Base-by-base conservation (phyloP, 2,113 vertebrate species). In the Nanorana parkeri region DNA sequence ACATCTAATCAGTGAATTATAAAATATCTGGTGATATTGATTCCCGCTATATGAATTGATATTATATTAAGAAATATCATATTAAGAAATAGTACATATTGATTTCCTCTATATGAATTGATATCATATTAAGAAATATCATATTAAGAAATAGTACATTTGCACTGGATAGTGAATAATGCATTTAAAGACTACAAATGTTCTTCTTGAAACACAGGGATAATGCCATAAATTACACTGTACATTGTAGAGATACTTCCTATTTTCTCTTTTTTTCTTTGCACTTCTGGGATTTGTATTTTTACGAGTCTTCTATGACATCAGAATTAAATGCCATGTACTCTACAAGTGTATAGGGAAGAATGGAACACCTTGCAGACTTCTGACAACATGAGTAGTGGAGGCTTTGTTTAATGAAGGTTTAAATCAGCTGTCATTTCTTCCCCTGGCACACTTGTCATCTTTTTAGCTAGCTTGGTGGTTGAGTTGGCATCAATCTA, bases 371-470 rank as follows among this genome's bases (percentile, higher is more conserved):
- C 47, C 60, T 32, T 74, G 41, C 68, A 79, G 23, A 15, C 20
- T 28, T 55, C 68, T 68, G 60, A 66, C 60, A 81, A 28, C 54
- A 74, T 64, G 23, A 65, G 60, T 41, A 17, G 68, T 65, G 60
- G 23, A 74, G 23, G 55, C 69, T 56, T 81, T 81, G 41, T 55
- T 74, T 74, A 73, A 81, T 74, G 58, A 81, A 75, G 66, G 69
- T 56, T 81, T 74, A 81, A 81, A 81, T 81, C n/a, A 60, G 60
- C 79, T 75, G 61, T 82, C 52, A 67, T 82, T 82, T 21, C 61
- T 67, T 67, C 69, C 71, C 51, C 23, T 82, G 71, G 80, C 71
- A 68, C 54, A 47, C 63, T 21, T 82, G 21, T 82, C 52, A 82
- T 75, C n/a, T 29, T 81, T 36, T 36, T 36, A 36, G 32, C 21